phyloP scores from a whole-genome alignment of 1,140 invertebrate genomes.

The Rhagoletis pomonella region DNA sequence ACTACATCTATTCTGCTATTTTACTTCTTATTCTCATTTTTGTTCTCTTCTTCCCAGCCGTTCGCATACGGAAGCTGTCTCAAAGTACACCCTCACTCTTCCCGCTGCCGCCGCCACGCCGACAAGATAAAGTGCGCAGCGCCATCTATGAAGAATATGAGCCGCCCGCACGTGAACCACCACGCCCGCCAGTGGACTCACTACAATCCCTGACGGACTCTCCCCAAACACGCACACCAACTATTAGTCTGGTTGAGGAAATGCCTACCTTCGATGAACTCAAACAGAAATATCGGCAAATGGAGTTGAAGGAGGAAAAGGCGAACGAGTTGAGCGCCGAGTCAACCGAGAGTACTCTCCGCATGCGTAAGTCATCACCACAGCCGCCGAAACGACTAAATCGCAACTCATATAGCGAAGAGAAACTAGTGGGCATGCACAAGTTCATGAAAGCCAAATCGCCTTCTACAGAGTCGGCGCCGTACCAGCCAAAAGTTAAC shows the following conservation, averaged over 20 bases:
- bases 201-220: background rate
- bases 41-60: constrained; percentile 28
- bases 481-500: constrained; percentile 25
- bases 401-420: constrained; percentile 47
- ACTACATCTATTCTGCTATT: too few relatives aligned
- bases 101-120: constrained; percentile 13
- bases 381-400: constrained; percentile 52
- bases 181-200: constrained; percentile 59
- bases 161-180: constrained; percentile 66
- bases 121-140: background rate
- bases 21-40: background rate
- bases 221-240: background rate
- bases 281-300: constrained; percentile 62
- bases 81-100: constrained; percentile 51
- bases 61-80: constrained; percentile 50
- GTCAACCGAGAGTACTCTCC: background rate
- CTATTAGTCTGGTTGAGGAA: constrained; percentile 61
- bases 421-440: background rate
- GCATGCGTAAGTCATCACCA: background rate
- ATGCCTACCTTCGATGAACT: constrained; percentile 67
- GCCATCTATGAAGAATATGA: constrained; percentile 10
- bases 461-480: background rate
- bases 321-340: background rate
- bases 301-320: constrained; percentile 58
- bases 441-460: constrained; percentile 49